These are phyloP conservation scores for Synanthedon tipuliformis DNA, from an alignment of 2,888 invertebrate species.

Conservation along the genomic window DNA sequence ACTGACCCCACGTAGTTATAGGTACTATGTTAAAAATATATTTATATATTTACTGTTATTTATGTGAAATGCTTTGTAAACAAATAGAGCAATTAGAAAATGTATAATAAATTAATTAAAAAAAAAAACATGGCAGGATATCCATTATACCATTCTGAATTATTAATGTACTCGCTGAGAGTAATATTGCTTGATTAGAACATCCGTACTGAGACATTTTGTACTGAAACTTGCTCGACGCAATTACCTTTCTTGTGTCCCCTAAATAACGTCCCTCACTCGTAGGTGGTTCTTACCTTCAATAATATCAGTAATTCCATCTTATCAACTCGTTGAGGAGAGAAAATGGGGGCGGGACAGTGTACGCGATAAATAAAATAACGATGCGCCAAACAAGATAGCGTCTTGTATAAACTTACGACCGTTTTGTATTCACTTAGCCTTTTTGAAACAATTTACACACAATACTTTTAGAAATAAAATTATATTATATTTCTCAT, in stretches of 20 bases:
- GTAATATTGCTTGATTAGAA: no score
- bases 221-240: neutral
- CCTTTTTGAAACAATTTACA: neutral
- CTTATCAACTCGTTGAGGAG: constrained; percentile 38
- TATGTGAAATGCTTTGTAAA: no score
- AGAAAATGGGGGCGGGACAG: constrained; percentile 31
- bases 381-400: constrained; percentile 10
- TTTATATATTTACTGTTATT: no score
- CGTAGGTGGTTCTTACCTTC: constrained; percentile 34
- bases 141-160: no score
- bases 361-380: constrained; percentile 29
- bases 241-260: constrained; percentile 3
- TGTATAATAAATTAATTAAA: no score
- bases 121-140: no score
- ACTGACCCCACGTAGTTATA: no score
- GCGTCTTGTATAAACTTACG: constrained; percentile 13
- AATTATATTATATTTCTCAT: no score
- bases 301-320: constrained; percentile 48
- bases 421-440: constrained; percentile 15
- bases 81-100: no score
- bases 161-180: no score
- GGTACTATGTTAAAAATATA: no score
- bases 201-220: no score
- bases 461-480: neutral
- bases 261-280: constrained; percentile 16